Percentiles rank a stretch among this genome's conserved stretches.
Evolutionary conservation across 1,140 invertebrate species (phyloP).

Genomic region (Phortica variegata): DNA sequence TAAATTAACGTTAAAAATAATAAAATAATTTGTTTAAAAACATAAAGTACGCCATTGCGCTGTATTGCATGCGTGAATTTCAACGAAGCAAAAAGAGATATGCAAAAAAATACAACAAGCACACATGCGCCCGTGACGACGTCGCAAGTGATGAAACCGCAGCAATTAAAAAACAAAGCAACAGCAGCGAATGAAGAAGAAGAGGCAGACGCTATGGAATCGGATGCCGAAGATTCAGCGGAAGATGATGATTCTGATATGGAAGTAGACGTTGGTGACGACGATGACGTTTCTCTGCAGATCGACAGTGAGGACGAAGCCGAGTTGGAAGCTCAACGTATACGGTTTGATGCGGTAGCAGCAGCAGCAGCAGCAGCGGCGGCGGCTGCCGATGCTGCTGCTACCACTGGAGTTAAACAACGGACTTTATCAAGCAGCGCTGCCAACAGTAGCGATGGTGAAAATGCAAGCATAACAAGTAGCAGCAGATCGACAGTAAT

Average conservation of each 20-base stretch:
- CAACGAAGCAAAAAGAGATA: slow-evolving; percentile 13
- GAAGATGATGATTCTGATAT: slow-evolving; percentile 35
- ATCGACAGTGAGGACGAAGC: slow-evolving; percentile 54
- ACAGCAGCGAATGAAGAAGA: slow-evolving; percentile 11
- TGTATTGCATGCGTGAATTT: no score
- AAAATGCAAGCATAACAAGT: no score
- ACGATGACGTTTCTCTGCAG: slow-evolving; percentile 33
- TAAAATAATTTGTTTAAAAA: slow-evolving; percentile 19
- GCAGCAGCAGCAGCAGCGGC: slow-evolving; percentile 12
- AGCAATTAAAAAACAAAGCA: slow-evolving; percentile 28
- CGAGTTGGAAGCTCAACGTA: slow-evolving; percentile 48
- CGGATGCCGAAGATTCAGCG: slow-evolving; percentile 30
- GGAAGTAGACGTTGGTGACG: slow-evolving; percentile 34
- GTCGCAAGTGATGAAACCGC: slow-evolving; percentile 27
- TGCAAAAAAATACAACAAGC: slow-evolving; percentile 32
- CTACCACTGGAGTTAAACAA: background rate
- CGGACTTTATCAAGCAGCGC: no score
- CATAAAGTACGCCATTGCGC: slow-evolving; percentile 16
- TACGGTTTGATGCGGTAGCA: slow-evolving; percentile 35
- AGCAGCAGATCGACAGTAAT: no score
- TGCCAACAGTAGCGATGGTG: slow-evolving; percentile 1
- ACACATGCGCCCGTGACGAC: slow-evolving; percentile 32
- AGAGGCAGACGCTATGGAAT: background rate
- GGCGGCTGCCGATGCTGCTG: slow-evolving; percentile 3
- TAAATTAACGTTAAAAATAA: slow-evolving; percentile 12